These are phyloP conservation scores for Iphiclides podalirius DNA, from an alignment of 2,888 invertebrate genomes.

Conservation along the genomic window DNA sequence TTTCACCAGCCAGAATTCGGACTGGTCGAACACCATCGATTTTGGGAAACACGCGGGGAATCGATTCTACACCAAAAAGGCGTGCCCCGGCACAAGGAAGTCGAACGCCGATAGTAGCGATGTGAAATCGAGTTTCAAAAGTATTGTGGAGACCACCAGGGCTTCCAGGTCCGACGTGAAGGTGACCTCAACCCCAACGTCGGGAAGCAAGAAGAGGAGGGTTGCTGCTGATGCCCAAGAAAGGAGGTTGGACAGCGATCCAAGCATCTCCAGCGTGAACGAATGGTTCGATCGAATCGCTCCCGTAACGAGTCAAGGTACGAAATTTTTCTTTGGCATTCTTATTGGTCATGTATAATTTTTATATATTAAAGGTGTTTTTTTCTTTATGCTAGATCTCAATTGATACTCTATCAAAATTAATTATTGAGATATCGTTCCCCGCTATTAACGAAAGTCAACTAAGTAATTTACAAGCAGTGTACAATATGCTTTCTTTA, in stretches of 20 bases:
- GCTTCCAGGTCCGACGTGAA: neutral
- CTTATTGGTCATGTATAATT: constrained; percentile 14
- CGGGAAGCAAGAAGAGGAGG: constrained; percentile 33
- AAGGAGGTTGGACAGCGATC: constrained; percentile 32
- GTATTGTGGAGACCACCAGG: constrained; percentile 10
- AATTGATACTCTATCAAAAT: too few species aligned
- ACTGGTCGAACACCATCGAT: constrained; percentile 9
- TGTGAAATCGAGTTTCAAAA: constrained; percentile 18
- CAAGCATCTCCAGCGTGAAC: constrained; percentile 42
- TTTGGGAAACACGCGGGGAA: constrained; percentile 26
- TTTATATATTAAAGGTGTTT: neutral
- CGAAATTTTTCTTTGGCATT: neutral
- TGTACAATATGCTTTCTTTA: too few species aligned
- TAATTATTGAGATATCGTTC: too few species aligned
- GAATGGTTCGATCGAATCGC: constrained; percentile 50
- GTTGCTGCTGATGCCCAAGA: constrained; percentile 24
- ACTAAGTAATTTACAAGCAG: too few species aligned
- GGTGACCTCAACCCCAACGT: neutral
- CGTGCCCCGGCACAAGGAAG: constrained; percentile 4
- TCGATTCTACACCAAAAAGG: constrained; percentile 15
- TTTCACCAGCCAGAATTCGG: neutral
- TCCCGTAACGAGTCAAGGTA: constrained; percentile 35
- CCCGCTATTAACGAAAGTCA: too few species aligned
- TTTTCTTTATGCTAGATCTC: too few species aligned
- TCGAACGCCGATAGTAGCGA: neutral